A percentile compares a stretch with the other conserved stretches of the same genome.
These are phyloP conservation scores for Pagrus major DNA, from an alignment of 2,113 vertebrate species.

Conservation along the genomic window DNA sequence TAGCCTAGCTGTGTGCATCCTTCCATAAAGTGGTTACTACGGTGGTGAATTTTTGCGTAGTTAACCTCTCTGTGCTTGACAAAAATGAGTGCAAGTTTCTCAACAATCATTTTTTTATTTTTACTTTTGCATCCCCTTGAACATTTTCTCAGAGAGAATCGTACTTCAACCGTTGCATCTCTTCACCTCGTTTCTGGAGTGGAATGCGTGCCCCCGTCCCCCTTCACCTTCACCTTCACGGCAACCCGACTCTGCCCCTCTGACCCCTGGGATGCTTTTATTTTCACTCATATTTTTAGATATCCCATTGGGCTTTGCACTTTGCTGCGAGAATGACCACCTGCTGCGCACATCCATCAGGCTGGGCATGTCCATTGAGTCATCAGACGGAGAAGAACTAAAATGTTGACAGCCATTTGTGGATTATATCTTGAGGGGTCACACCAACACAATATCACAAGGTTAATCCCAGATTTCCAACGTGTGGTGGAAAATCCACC, in stretches of 20 bases:
- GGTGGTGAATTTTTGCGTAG: background rate
- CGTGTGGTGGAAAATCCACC: background rate
- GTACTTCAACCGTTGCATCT: slow-evolving; percentile 36
- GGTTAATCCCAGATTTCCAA: slow-evolving; percentile 24
- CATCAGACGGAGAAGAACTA: slow-evolving; percentile 14
- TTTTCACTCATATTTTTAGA: slow-evolving; percentile 71
- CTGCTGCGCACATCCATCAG: slow-evolving; percentile 53
- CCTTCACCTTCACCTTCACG: slow-evolving; percentile 53
- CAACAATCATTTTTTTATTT: background rate
- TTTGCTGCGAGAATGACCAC: slow-evolving; percentile 39
- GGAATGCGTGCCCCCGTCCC: slow-evolving; percentile 39
- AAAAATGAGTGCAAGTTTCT: slow-evolving; percentile 16
- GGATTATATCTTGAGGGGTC: slow-evolving; percentile 11
- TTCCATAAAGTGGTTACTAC: slow-evolving; percentile 9
- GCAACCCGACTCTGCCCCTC: slow-evolving; percentile 46
- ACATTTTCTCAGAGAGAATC: slow-evolving; percentile 13
- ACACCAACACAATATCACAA: slow-evolving; percentile 7
- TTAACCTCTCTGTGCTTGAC: slow-evolving; percentile 23
- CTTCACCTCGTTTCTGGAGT: slow-evolving; percentile 27
- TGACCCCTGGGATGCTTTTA: slow-evolving; percentile 57
- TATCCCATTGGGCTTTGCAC: slow-evolving; percentile 54
- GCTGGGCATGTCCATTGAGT: background rate
- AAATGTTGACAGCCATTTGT: slow-evolving; percentile 22
- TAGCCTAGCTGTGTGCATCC: slow-evolving; percentile 34
- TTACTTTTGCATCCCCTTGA: background rate